Evolutionary conservation across 2,888 invertebrate species (phyloP), one percentile per base, ranked within the genome.

Genomic region (Clunio marinus): DNA sequence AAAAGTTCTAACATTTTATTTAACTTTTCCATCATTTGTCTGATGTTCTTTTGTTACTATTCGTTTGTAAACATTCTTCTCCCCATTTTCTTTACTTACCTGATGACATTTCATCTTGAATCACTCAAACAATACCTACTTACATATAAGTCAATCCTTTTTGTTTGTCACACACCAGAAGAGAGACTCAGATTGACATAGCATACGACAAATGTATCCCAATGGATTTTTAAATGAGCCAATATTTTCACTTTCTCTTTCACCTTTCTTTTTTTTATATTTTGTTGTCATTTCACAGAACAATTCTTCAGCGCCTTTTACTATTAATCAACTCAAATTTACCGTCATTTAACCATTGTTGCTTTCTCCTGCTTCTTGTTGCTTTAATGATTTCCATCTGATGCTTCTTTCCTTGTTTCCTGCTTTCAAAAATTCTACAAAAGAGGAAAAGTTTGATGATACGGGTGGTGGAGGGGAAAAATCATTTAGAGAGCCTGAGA

Each of bases 181-280:
- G 17, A 62, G 25, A 62, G 51, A 7, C 51, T 13, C n/a, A 22
- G 7, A 22, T 51, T 51, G 51, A 51, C 22, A 22, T 51, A 22
- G 22, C 13, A 37, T 24, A 15, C 41, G 62, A 62, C 62, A 62
- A 62, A 62, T 62, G 62, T 62, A 15, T 62, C 62, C 62, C 41
- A 62, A 62, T 37, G 20, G 62, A 62, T 37, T 62, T 24, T 62
- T 62, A 51, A 51, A 51, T 37, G 37, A 62, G 32, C 59, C 32
- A 59, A 59, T 59, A 51, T 51, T 51, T 22, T 51, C 22, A 10
- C 41, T 41, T 41, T 41, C 41, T 15, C 41, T 10, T 2, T 2
- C 10, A n/a, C n/a, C n/a, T n/a, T n/a, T n/a, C n/a, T n/a, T n/a
- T n/a, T n/a, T n/a, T n/a, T n/a, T n/a, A n/a, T n/a, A n/a, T n/a